These are phyloP conservation scores for Amphimallon solstitiale DNA, from an alignment of 2,888 invertebrate species.

Conservation along the genomic window DNA sequence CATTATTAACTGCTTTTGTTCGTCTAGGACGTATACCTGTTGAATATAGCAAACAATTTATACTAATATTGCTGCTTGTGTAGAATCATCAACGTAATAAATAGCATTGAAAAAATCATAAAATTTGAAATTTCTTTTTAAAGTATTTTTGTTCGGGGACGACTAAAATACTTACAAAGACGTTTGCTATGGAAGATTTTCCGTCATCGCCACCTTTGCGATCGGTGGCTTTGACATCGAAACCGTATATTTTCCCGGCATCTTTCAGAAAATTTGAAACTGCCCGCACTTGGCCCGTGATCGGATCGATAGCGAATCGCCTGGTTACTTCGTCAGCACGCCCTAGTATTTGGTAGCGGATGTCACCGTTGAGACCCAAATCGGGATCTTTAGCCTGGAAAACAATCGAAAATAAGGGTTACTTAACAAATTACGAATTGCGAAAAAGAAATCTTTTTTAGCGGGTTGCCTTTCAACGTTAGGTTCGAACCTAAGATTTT, in stretches of 20 bases:
- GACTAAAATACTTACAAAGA: conserved; percentile 76
- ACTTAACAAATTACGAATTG: too few species aligned
- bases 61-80: background rate
- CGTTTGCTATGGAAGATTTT: conserved; percentile 84
- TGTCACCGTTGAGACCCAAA: conserved; percentile 78
- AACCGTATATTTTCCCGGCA: conserved; percentile 82
- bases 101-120: too few species aligned
- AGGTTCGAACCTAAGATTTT: too few species aligned
- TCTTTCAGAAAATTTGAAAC: conserved; percentile 75
- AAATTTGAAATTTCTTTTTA: too few species aligned
- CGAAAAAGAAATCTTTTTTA: too few species aligned
- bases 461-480: too few species aligned
- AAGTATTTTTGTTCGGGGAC: too few species aligned
- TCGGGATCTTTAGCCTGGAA: conserved; percentile 79
- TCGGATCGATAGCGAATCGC: conserved; percentile 81
- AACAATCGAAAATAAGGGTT: background rate
- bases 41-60: conserved; percentile 38
- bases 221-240: conserved; percentile 90
- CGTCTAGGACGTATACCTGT: conserved; percentile 84
- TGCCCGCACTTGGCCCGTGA: conserved; percentile 79
- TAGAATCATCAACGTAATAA: too few species aligned
- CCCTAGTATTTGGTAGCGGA: conserved; percentile 80
- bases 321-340: conserved; percentile 74
- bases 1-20: conserved; percentile 81
- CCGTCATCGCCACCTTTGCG: conserved; percentile 83